These are phyloP conservation scores for Parochlus steinenii DNA, from an alignment of 2,888 invertebrate species.

Conservation along the genomic window DNA sequence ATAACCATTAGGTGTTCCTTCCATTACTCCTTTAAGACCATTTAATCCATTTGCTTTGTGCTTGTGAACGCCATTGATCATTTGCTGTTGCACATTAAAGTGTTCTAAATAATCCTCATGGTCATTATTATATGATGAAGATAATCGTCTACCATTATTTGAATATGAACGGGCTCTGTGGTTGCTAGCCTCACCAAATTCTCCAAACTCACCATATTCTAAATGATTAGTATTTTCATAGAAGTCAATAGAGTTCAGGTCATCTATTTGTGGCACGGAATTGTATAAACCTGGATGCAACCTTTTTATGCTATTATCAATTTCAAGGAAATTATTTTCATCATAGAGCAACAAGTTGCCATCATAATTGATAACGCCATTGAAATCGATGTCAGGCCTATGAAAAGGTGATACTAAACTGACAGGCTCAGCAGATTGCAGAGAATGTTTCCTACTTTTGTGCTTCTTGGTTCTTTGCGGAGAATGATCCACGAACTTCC, in stretches of 20 bases:
- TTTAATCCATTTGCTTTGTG: no score
- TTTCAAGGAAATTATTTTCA: conserved; percentile 1
- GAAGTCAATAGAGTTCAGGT: conserved; percentile 4
- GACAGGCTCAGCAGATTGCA: not conserved
- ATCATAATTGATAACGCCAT: not conserved
- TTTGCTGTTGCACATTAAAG: conserved; percentile 7
- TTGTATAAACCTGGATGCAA: conserved; percentile 9
- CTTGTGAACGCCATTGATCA: conserved; percentile 1
- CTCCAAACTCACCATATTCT: not conserved
- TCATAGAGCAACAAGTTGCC: conserved; percentile 1
- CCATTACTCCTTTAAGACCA: not conserved
- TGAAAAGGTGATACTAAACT: not conserved
- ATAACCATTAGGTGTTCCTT: not conserved
- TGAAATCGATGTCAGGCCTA: no score
- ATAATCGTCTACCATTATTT: not conserved
- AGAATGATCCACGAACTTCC: not conserved
- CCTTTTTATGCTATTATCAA: conserved; percentile 6
- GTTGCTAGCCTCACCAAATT: conserved; percentile 1
- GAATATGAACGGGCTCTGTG: not conserved
- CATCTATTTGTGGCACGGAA: conserved; percentile 9
- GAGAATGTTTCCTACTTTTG: not conserved
- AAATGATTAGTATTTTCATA: conserved; percentile 2
- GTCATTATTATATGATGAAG: no score
- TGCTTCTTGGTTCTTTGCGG: no score
- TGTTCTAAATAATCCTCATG: conserved; percentile 8